Percentiles rank a stretch among this genome's conserved stretches.
These are phyloP conservation scores for Hirtodrosophila duncani DNA, from an alignment of 2,888 invertebrate species.

Conservation along the genomic window DNA sequence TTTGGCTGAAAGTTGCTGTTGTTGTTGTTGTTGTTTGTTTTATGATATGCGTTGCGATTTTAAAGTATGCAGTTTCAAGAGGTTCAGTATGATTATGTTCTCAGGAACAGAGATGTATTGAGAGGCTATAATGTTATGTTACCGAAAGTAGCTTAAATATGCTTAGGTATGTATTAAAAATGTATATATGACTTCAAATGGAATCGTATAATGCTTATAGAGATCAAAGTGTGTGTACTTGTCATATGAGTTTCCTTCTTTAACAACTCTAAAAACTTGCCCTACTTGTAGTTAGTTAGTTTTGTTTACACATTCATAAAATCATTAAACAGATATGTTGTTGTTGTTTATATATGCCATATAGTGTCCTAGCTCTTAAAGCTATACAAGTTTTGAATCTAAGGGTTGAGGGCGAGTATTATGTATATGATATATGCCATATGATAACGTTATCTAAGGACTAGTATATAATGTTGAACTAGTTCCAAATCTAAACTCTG, in stretches of 20 bases:
- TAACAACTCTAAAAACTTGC: too few relatives aligned
- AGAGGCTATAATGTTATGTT: too few relatives aligned
- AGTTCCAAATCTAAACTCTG: constrained; percentile 50
- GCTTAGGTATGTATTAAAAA: not conserved
- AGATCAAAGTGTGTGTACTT: too few relatives aligned
- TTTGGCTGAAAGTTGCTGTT: constrained; percentile 49
- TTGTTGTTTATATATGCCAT: constrained; percentile 11
- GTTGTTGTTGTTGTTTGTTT: too few relatives aligned
- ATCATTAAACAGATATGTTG: constrained; percentile 23
- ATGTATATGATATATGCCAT: constrained; percentile 1
- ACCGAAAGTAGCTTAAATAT: not conserved
- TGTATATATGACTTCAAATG: too few relatives aligned
- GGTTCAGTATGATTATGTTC: constrained; percentile 14
- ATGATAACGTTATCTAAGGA: not conserved
- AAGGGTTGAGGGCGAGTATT: too few relatives aligned
- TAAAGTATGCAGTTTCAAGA: constrained; percentile 54
- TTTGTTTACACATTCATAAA: constrained; percentile 1
- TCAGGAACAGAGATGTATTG: too few relatives aligned
- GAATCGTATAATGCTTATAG: too few relatives aligned
- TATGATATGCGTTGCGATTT: constrained; percentile 57
- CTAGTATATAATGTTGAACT: constrained; percentile 7
- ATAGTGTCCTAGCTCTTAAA: constrained; percentile 13
- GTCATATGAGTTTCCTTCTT: too few relatives aligned
- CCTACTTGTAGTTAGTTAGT: not conserved
- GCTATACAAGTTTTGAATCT: constrained; percentile 12